Evolutionary conservation across 2,888 invertebrate species (phyloP), one percentile per base, ranked within the genome.

Genomic region (Leptothorax acervorum): DNA sequence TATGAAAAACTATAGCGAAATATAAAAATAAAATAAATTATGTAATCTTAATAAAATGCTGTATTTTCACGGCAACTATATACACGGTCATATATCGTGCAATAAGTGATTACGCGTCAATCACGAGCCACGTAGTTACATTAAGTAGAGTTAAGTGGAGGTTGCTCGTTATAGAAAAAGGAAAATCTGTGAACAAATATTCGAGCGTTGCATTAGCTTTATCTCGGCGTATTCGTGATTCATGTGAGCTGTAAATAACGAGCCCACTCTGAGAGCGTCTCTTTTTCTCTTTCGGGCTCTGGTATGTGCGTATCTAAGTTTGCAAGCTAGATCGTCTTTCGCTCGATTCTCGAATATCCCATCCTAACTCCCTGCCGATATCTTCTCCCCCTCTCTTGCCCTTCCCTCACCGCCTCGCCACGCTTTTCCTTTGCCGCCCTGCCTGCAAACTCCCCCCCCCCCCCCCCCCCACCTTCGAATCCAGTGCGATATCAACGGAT

Each of bases 211-310:
- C 90, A 91, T 91, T 90, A 91, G 83, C 90, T 87, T 90, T 89
- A 86, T 92, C 90, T 91, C 89, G 88, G 88, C 89, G 89, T 91
- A 85, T 89, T 84, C 86, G 85, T 91, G 92, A 92, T 92, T 89
- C 91, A 91, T 87, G 90, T 82, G 84, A 88, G 88, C 86, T 89
- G 88, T 92, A 93, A 93, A 92, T 90, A 93, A 91, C 87, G 76
- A 87, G 66, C 86, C 87, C 90, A 91, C 91, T 91, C 89, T 90
- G 87, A 90, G 89, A 90, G 87, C 85, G 83, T 85, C 86, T 83
- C 84, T 53, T n/a, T 51, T 15, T 18, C n/a, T 53, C 83, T 88
- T 84, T 71, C 42, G 48, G 45, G 42, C 9, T 66, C 74, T 71
- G 82, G 87, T 88, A 88, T 87, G 83, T 66, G 57, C 75, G 84